Conservation (phyloP, 2,113 vertebrate species). For the Ramphastos sulfuratus region DNA sequence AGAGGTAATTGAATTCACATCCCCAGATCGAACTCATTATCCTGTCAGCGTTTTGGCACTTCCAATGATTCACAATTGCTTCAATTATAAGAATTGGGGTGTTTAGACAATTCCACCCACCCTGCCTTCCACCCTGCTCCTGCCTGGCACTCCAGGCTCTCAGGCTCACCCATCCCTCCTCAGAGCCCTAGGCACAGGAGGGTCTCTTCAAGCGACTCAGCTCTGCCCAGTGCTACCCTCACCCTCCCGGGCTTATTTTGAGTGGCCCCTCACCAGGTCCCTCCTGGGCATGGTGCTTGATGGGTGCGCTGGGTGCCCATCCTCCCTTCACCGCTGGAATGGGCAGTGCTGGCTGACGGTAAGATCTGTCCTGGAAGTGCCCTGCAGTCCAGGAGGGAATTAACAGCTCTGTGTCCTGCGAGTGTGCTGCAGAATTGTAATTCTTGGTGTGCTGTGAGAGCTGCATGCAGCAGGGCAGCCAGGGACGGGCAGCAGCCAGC, state of each 20-base stretch:
- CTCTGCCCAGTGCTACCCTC: not conserved
- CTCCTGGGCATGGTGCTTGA: not conserved
- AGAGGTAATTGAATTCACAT: slow-evolving; percentile 59
- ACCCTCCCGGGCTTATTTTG: rapidly evolving
- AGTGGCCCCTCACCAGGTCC: not conserved
- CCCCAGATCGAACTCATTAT: slow-evolving; percentile 57
- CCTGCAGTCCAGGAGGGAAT: slow-evolving; percentile 29
- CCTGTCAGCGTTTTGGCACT: slow-evolving; percentile 63
- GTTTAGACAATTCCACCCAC: slow-evolving; percentile 63
- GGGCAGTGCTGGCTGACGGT: not conserved
- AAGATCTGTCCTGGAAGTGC: not conserved
- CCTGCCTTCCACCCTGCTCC: slow-evolving; percentile 12
- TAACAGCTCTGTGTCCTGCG: slow-evolving; percentile 38
- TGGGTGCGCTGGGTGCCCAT: not conserved
- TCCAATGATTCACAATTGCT: slow-evolving; percentile 65
- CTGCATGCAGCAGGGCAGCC: not conserved
- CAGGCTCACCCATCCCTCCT: not conserved
- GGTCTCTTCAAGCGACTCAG: not conserved
- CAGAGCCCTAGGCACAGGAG: rapidly evolving
- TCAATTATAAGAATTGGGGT: slow-evolving; percentile 59
- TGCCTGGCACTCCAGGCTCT: slow-evolving; percentile 11
- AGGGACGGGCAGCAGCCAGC: not conserved
- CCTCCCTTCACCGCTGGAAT: not conserved
- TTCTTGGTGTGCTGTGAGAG: not conserved
- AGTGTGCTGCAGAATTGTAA: slow-evolving; percentile 55